Percentiles rank a stretch among this genome's conserved stretches.
Conservation (phyloP, 2,113 vertebrate species). For the Vulpes ferrilata region DNA sequence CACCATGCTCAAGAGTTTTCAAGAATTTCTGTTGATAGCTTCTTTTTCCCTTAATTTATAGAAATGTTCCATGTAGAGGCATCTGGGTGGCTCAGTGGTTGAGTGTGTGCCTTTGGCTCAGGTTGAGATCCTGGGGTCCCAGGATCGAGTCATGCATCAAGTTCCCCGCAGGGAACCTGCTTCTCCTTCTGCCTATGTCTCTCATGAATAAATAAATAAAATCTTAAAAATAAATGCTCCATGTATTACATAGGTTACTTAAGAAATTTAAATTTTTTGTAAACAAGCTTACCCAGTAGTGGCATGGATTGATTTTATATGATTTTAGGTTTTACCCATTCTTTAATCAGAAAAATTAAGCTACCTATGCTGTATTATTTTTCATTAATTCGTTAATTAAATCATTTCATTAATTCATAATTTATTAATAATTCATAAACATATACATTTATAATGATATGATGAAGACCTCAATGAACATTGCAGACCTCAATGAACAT, state of each 20-base stretch:
- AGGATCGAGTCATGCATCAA: too few species aligned
- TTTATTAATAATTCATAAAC: background rate
- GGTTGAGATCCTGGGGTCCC: too few species aligned
- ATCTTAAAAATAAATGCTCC: background rate
- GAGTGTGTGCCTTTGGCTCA: too few species aligned
- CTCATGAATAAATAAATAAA: too few species aligned
- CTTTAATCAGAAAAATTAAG: background rate
- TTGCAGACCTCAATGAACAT: background rate
- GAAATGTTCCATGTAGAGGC: background rate
- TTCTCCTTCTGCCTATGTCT: too few species aligned
- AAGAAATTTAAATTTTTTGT: background rate
- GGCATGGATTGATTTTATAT: background rate
- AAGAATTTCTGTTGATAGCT: background rate
- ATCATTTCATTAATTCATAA: too few species aligned
- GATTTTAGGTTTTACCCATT: background rate
- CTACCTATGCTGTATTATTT: background rate
- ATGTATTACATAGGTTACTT: background rate
- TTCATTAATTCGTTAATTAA: background rate
- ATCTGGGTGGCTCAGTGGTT: too few species aligned
- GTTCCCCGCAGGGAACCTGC: too few species aligned
- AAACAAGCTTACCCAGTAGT: background rate
- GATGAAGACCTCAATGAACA: background rate
- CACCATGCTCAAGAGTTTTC: background rate
- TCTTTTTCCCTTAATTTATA: background rate
- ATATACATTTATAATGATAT: background rate